Evolutionary conservation across 2,113 vertebrate species (phyloP).

Genomic region (Rhinoderma darwinii): DNA sequence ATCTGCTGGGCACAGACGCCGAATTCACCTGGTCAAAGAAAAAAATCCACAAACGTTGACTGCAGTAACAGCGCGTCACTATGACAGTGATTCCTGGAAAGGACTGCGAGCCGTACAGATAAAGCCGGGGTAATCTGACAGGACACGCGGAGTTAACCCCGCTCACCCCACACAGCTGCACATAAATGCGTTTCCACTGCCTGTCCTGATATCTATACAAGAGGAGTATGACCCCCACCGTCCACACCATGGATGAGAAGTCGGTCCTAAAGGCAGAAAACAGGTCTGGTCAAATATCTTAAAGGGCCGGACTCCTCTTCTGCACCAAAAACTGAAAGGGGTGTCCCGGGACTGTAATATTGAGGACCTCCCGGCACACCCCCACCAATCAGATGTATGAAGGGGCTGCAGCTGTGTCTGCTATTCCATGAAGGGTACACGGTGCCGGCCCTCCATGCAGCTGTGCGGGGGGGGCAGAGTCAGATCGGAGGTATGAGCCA

Average conservation of each 20-base stretch:
- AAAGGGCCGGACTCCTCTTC: too few relatives aligned
- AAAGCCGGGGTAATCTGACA: background rate
- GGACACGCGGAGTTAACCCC: background rate
- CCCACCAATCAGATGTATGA: too few relatives aligned
- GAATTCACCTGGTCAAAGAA: background rate
- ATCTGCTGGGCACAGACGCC: slow-evolving; percentile 25
- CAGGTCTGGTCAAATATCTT: too few relatives aligned
- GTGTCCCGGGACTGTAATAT: too few relatives aligned
- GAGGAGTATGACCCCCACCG: slow-evolving; percentile 2
- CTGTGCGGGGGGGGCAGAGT: too few relatives aligned
- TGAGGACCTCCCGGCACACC: too few relatives aligned
- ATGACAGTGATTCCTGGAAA: background rate
- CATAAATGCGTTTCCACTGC: background rate
- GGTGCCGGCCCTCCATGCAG: too few relatives aligned
- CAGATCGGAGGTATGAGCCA: too few relatives aligned
- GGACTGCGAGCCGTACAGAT: background rate
- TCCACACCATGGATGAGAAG: background rate
- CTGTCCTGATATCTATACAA: background rate
- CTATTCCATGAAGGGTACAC: too few relatives aligned
- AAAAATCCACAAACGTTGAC: background rate
- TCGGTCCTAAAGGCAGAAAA: too few relatives aligned
- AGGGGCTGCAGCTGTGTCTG: too few relatives aligned
- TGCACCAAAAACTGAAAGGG: too few relatives aligned
- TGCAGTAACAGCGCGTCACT: background rate
- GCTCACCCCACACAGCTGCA: background rate